Conservation (phyloP, 2,113 vertebrate species). For the Pedetes capensis region DNA sequence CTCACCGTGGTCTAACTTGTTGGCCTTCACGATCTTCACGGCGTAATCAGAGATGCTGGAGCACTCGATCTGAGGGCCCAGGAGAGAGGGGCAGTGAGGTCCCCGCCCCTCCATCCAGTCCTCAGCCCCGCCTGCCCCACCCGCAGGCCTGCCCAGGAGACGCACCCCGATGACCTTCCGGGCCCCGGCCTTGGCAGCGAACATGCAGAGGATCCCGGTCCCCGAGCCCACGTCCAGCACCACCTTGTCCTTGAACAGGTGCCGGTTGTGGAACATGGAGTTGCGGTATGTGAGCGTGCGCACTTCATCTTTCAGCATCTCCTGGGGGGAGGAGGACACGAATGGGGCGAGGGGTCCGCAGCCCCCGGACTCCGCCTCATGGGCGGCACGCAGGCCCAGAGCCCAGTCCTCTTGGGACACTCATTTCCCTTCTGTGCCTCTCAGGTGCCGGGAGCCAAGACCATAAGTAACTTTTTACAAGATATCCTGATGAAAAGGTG, state of each 20-base stretch:
- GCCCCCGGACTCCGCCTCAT: neutral
- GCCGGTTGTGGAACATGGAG: conserved; percentile 97
- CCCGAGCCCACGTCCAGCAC: conserved; percentile 94
- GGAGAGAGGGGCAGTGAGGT: conserved; percentile 20
- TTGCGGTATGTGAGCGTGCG: conserved; percentile 95
- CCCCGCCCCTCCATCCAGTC: neutral
- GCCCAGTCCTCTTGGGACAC: neutral
- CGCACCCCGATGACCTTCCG: conserved; percentile 94
- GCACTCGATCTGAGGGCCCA: conserved; percentile 90
- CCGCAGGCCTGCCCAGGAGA: neutral
- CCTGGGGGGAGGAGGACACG: conserved; percentile 76
- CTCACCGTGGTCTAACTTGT: conserved; percentile 94
- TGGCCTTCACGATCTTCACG: conserved; percentile 95
- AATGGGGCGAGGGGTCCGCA: fast-evolving
- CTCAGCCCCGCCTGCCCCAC: neutral
- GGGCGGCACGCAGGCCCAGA: fast-evolving
- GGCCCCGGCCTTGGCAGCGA: conserved; percentile 94
- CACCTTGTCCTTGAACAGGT: conserved; percentile 95
- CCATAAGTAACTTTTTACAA: no score
- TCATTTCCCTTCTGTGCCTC: neutral
- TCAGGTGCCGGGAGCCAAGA: no score
- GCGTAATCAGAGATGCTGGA: conserved; percentile 96
- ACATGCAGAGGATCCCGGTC: conserved; percentile 95
- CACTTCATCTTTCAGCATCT: conserved; percentile 96
- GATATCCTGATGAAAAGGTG: no score